These are phyloP conservation scores for Neocloeon triangulifer DNA, from an alignment of 1,140 invertebrate species.

Conservation along the genomic window DNA sequence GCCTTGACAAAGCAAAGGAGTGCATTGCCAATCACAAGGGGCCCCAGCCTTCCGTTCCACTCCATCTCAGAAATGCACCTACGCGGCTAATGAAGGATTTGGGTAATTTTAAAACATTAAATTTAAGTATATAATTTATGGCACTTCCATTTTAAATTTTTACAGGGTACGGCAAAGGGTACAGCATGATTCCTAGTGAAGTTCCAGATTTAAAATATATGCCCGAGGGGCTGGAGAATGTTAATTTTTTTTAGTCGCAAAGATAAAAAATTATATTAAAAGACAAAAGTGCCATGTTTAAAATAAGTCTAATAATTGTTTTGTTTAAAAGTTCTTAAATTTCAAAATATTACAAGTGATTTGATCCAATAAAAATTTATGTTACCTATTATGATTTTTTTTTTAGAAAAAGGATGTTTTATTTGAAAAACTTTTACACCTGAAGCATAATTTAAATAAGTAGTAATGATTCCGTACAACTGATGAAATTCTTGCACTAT, in stretches of 20 bases:
- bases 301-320: too few relatives aligned
- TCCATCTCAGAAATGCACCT: slow-evolving; percentile 55
- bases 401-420: too few relatives aligned
- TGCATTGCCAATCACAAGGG: slow-evolving; percentile 37
- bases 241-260: slow-evolving; percentile 32
- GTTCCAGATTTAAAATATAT: slow-evolving; percentile 33
- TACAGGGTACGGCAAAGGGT: slow-evolving; percentile 38
- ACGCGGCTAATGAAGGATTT: slow-evolving; percentile 56
- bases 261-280: too few relatives aligned
- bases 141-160: slow-evolving; percentile 8
- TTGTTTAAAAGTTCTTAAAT: too few relatives aligned
- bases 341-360: too few relatives aligned
- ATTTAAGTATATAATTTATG: background rate
- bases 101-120: slow-evolving; percentile 19
- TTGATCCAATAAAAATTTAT: too few relatives aligned
- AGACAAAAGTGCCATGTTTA: too few relatives aligned
- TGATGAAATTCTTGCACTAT: too few relatives aligned
- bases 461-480: too few relatives aligned
- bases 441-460: too few relatives aligned
- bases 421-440: too few relatives aligned
- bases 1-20: slow-evolving; percentile 34
- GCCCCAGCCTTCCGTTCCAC: slow-evolving; percentile 41
- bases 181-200: slow-evolving; percentile 28
- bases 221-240: slow-evolving; percentile 37
- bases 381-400: too few relatives aligned